Evolutionary conservation across 2,888 invertebrate genomes (phyloP), one percentile per base, ranked within the genome.

Genomic region (Hirtodrosophila duncani): DNA sequence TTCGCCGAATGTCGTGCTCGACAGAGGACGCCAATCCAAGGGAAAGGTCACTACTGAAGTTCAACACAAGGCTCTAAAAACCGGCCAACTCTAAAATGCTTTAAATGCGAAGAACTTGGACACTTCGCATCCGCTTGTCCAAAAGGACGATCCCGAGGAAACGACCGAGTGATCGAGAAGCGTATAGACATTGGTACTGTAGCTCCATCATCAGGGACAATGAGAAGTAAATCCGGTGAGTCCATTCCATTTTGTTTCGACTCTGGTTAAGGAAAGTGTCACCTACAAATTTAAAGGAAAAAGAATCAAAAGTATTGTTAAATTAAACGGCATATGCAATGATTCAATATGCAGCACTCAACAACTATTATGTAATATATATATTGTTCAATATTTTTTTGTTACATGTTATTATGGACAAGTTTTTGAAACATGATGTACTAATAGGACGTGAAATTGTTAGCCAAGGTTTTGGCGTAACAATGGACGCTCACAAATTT

Each of bases 401-500:
- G 17, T 56, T 41, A 9, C 20, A 50, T 29, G 45, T 45, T 3
- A 31, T 56, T 21, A 8, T 2, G 1, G 18, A 39, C 27, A 18
- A 48, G 1, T 23, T 21, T 39, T 18, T 53, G 3, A 43, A 55
- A n/a, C 8, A 48, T n/a, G 55, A 45, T 11, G 30, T 56, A 20
- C 34, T 56, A 44, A 41, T 56, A 26, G 50, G 41, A 7, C 36
- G 18, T 1, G 43, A 55, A 24, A 39, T 55, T 13, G 11, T 43
- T 1, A 3, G 11, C 11, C 21, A 21, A 20, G 39, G 39, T 9
- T 55, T 55, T 20, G 34, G 52, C 1, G 16, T 52, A 8, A 36
- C 29, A 4, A 41, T 41, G 3, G 39, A 42, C 9, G 24, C 27
- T 14, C 14, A 51, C 10, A 39, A 51, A 5, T 44, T 51, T 8